Evolutionary conservation across 2,888 invertebrate species (phyloP), one percentile per base, ranked within the genome.

Genomic region (Amiota minor): DNA sequence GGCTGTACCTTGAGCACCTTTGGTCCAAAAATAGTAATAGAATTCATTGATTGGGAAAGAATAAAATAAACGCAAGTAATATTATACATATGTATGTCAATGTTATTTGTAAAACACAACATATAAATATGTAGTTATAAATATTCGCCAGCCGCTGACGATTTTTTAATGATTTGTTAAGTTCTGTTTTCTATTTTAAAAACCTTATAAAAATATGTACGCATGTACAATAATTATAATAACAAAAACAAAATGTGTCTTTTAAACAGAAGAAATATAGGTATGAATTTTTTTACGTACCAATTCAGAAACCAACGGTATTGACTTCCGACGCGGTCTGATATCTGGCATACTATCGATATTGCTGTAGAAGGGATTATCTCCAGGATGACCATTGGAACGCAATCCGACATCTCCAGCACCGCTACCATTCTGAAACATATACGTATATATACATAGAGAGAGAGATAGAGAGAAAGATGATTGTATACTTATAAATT

Each of bases 301-400:
- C 95, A 99, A 93, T 91, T 99, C 99, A 76, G 98, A 98, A 86
- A 99, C 99, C 88, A 99, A 93, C 49, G 99, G 98, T 88, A 99
- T 98, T 71, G 98, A 98, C 91, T 99, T 99, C 89, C 98, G 93
- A 87, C 98, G 93, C 72, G 98, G 98, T 88, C 98, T 94, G 90
- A 99, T 98, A 90, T 99, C 98, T 70, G 99, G 99, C 97, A 98
- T 98, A 89, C 98, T 99, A 93, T 99, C 99, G 91, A 99, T 99
- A 91, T 97, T 98, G 91, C 98, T 98, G 93, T 99, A 99, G 92
- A 99, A 99, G 11, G 98, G 97, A 91, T 98, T 98, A 91, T 98
- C 97, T 81, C 97, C 96, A 20, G 97, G 95, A 88, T 96, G 96
- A 82, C 96, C 96, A 93, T 95, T 96, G 70, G 93, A 93, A 77